Percentiles rank a stretch among this genome's conserved stretches.
Conservation (phyloP, 1,140 invertebrate genomes). For the Lepidurus arcticus region DNA sequence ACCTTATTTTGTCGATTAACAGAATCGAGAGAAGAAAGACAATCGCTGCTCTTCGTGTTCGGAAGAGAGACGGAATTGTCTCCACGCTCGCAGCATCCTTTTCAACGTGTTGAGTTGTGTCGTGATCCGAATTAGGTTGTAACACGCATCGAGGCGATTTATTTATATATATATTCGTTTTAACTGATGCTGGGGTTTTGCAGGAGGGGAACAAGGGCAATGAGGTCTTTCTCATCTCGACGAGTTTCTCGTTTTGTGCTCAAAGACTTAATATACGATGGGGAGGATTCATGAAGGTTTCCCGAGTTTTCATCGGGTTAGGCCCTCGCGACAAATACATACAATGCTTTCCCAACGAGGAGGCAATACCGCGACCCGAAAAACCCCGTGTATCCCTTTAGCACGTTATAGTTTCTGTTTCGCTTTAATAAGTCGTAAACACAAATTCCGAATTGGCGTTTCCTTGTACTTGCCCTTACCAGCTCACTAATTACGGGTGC, state of each 20-base stretch:
- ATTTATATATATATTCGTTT: not conserved
- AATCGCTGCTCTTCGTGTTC: not conserved
- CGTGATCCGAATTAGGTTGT: not conserved
- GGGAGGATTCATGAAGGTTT: not conserved
- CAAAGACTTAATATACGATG: not conserved
- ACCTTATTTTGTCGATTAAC: not conserved
- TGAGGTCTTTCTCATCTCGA: not conserved
- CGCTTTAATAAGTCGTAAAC: slow-evolving; percentile 2
- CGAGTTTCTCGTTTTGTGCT: not conserved
- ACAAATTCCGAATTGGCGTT: too few species aligned
- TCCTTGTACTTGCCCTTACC: not conserved
- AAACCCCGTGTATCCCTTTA: not conserved
- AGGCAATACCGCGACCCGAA: not conserved
- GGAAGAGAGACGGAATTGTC: not conserved
- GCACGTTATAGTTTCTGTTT: not conserved
- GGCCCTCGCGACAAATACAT: not conserved
- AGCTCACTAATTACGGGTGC: slow-evolving; percentile 1
- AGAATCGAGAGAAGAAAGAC: not conserved
- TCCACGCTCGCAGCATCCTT: not conserved
- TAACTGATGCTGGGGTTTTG: not conserved
- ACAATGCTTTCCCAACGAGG: not conserved
- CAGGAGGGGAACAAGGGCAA: not conserved
- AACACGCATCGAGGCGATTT: not conserved
- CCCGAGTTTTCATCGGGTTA: not conserved
- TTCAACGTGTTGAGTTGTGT: not conserved